These are phyloP conservation scores for Anoplolepis gracilipes DNA, from an alignment of 1,140 invertebrate genomes.

Conservation along the genomic window DNA sequence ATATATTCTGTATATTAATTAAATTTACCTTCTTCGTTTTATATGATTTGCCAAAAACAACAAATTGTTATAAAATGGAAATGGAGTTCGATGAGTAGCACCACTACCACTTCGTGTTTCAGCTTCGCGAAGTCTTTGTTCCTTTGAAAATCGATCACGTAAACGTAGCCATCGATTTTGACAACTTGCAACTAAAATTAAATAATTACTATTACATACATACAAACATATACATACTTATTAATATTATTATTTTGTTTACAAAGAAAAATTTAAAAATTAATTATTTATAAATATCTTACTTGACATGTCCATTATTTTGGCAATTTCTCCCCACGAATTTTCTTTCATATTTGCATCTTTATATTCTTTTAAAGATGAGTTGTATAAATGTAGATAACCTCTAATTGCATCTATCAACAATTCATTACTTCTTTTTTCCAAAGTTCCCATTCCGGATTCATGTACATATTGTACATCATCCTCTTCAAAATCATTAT, in stretches of 20 bases:
- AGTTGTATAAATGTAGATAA: constrained; percentile 10
- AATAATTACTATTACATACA: not conserved
- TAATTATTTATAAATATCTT: not conserved
- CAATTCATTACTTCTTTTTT: not conserved
- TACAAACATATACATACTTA: not conserved
- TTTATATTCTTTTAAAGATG: constrained; percentile 6
- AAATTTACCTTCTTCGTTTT: constrained; percentile 4
- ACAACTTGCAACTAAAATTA: not conserved
- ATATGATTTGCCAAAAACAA: not conserved
- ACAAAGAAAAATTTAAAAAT: not conserved
- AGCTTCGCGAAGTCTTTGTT: not conserved
- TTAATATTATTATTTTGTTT: not conserved
- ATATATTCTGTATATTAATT: not conserved
- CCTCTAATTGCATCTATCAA: not conserved
- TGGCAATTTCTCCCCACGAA: not conserved
- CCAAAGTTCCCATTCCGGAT: too few relatives aligned
- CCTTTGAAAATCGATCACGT: not conserved
- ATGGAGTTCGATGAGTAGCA: not conserved
- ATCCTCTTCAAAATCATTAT: too few relatives aligned
- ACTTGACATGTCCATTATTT: not conserved
- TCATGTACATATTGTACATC: too few relatives aligned
- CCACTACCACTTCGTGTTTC: constrained; percentile 1
- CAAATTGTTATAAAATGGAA: not conserved
- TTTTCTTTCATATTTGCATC: constrained; percentile 2
- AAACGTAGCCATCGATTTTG: not conserved